Base-by-base conservation (phyloP, 2,888 invertebrate genomes). In the Acleris cristana region DNA sequence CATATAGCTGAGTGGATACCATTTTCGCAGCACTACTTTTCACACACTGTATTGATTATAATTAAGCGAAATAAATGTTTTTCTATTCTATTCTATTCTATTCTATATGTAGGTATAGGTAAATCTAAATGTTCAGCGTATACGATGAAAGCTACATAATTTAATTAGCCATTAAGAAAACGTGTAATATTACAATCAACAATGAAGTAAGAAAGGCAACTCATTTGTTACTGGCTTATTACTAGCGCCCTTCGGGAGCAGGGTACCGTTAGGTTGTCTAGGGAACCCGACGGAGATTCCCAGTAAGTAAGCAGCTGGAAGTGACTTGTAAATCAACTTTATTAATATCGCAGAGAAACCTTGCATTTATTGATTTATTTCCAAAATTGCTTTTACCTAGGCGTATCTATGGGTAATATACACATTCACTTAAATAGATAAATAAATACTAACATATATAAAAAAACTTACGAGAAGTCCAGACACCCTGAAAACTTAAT, bases 141-240 rank as follows among this genome's bases (percentile, higher is more conserved):
- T 10, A 34, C 34, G 10, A 10, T 64, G 56, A 65, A 53, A 40
- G 30, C 52, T 51, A 34, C 44, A 58, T 67, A 63, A 67, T 67
- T 67, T 67, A 58, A 67, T 67, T 67, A 67, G 58, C 58, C 62
- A 67, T 67, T 67, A 67, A 63, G 67, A 54, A 58, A 67, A 58
- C 67, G 63, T 62, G 62, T 66, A 67, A 67, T 67, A 67, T 67
- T 67, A 67, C 58, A 67, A 67, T 67, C 63, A 62, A 48, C 57
- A 62, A 44, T 44, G 52, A 44, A 45, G 75, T 72, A 70, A 68
- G 69, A 74, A 76, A 72, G 71, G 77, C 71, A 72, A 84, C 81
- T 86, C 85, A 85, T 89, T 88, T 85, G 79, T 88, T 83, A 83
- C 76, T 65, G 78, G 82, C 84, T 87, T 86, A 88, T 85, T 86